Base-by-base conservation (phyloP, 2,888 invertebrate genomes). In the Thereva unica region DNA sequence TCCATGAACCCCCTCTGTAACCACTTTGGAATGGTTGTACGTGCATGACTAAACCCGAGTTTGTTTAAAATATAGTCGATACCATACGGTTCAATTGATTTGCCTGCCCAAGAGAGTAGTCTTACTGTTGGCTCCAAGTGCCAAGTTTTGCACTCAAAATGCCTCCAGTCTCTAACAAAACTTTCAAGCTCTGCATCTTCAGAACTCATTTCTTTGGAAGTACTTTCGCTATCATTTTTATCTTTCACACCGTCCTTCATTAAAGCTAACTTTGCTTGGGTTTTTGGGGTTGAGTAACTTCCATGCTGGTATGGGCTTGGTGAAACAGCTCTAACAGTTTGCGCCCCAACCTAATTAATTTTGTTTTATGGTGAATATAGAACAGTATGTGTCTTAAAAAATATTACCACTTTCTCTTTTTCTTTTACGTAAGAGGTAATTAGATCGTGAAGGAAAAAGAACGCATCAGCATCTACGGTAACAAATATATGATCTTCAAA, bases 21-120 rank as follows among this genome's bases (percentile, higher is more conserved):
- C 96, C 98, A 99, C 83, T 99, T 99, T 67, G 99, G 99, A 78
- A 99, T 99, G 66, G 99, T 99, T 72, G 94, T 95, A 71, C 97
- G 87, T 8, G 98, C 97, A 83, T 99, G 98, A 68, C 93, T 90
- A 81, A 99, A 98, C 53, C 97, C 97, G 49, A 99, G 85, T 82
- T 97, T 97, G 83, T 97, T 96, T 59, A 99, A 86, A 76, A 99
- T 97, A 81, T 96, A 97, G 84, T 99, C 98, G 69, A 98, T 95
- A 61, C 97, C 97, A 77, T 97, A 97, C 0, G 98, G 97, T 80
- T 98, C 97, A 75, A 98, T 96, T 74, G 95, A 93, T 81, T 95
- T 95, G 55, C 97, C 97, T 64, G 92, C 94, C 94, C 94, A 95
- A 8, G 91, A 92, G 4, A 91, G 81, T 65, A 92, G 78, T 72